Evolutionary conservation across 2,797 vertebrate genomes (phyloP).

Genomic region (Hipposideros larvatus): DNA sequence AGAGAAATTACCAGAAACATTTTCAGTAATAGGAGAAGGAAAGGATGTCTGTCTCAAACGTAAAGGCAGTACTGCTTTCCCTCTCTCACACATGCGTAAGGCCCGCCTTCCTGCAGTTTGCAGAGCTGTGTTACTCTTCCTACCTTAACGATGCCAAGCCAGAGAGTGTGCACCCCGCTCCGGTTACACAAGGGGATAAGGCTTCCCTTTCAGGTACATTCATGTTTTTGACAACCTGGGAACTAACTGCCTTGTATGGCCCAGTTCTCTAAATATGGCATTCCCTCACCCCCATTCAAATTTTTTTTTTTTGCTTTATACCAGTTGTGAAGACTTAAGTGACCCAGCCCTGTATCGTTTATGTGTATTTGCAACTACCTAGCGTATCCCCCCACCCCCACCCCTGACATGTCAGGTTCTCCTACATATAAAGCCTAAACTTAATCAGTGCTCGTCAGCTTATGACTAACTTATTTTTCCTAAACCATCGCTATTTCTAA

Average conservation of each 20-base stretch:
- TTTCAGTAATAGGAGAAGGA: background rate
- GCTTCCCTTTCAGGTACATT: background rate
- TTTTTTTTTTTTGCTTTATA: background rate
- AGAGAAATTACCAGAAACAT: constrained; percentile 69
- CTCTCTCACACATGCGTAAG: background rate
- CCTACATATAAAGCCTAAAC: background rate
- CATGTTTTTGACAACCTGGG: background rate
- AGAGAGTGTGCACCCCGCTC: background rate
- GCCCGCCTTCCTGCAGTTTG: background rate
- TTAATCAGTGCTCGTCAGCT: background rate
- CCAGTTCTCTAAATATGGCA: background rate
- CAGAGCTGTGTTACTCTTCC: background rate
- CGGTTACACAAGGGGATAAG: background rate
- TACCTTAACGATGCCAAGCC: background rate
- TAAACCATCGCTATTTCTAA: background rate
- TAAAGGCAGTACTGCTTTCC: background rate
- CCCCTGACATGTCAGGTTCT: background rate
- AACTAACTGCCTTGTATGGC: background rate
- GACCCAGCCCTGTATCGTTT: background rate
- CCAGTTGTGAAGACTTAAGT: background rate
- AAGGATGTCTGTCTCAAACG: background rate
- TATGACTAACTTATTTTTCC: background rate
- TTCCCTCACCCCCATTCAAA: background rate
- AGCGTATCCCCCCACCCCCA: no score
- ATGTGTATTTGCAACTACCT: background rate